Conservation (phyloP, 2,113 vertebrate genomes). For the Eidolon helvum region DNA sequence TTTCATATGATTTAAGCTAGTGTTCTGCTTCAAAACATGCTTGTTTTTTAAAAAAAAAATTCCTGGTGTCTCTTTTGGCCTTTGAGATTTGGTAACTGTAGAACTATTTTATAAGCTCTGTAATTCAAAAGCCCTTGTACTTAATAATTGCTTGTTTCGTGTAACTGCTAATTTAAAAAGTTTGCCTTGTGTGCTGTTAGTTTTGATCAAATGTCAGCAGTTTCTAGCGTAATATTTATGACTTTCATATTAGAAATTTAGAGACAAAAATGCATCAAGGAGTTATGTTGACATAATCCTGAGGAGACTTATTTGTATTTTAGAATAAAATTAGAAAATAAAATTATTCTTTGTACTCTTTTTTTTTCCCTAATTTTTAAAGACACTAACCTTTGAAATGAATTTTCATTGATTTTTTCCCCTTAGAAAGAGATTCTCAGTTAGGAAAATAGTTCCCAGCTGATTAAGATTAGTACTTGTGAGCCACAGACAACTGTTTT, state of each 20-base stretch:
- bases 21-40: constrained; percentile 55
- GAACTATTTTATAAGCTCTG: constrained; percentile 58
- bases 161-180: constrained; percentile 3
- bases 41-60: constrained; percentile 50
- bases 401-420: neutral
- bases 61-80: constrained; percentile 39
- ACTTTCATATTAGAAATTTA: constrained; percentile 53
- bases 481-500: neutral
- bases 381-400: constrained; percentile 29
- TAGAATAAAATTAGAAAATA: constrained; percentile 56
- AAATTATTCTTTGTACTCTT: constrained; percentile 57
- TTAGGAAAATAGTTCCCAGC: neutral
- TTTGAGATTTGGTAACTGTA: constrained; percentile 48
- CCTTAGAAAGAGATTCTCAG: constrained; percentile 32
- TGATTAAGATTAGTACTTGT: constrained; percentile 28
- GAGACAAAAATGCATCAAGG: constrained; percentile 57
- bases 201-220: constrained; percentile 68
- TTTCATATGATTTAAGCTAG: constrained; percentile 16
- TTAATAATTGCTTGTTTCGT: constrained; percentile 65
- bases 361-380: constrained; percentile 40
- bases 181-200: constrained; percentile 50
- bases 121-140: constrained; percentile 63
- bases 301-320: constrained; percentile 59
- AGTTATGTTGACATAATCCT: constrained; percentile 22
- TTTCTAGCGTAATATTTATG: constrained; percentile 68